Base-by-base conservation (phyloP, 2,113 vertebrate genomes). In the Ictalurus punctatus region DNA sequence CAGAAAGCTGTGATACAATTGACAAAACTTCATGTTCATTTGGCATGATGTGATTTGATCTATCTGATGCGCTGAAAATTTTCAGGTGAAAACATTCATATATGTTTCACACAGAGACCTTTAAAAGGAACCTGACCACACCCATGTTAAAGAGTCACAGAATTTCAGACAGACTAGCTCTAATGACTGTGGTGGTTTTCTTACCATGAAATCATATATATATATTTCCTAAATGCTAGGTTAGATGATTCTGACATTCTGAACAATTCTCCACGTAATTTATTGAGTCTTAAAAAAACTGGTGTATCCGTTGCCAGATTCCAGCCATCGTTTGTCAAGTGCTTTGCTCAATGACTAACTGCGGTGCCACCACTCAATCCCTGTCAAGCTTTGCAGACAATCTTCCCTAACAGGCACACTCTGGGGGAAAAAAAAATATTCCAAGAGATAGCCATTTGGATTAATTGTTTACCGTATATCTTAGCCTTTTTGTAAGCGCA, bases 311-410 rank as follows among this genome's bases (percentile, higher is more conserved):
- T 90, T 90, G 93, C 92, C 93, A 93, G 90, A 91, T 93, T 94
- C 94, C 94, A 94, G 91, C 92, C 91, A 93, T 94, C 93, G 92
- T 94, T 93, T 92, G 93, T 93, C 94, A 92, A 91, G 91, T 92
- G 92, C 93, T 93, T 93, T 90, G 89, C 91, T 95, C 92, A 87
- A 86, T 93, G 92, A 94, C 93, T 91, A 85, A 93, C 93, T 88
- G 85, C 73, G 27, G 61, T 91, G 92, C 91, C 92, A 93, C 91
- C 92, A 89, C 92, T 95, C 95, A 92, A 94, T 96, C 93, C 94
- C 91, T 95, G 94, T 94, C 95, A 94, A 58, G 86, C 91, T 91
- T 84, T 79, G 88, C 90, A 92, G 93, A 95, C 94, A 84, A 89
- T 74, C 67, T 81, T 71, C 84, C 52, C 61, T 71, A 85, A 80